A percentile compares a stretch with the other conserved stretches of the same genome.
Evolutionary conservation across 53 echinoderm and acorn worm genomes (phyloP).

Genomic region (Pentamera pediparva): DNA sequence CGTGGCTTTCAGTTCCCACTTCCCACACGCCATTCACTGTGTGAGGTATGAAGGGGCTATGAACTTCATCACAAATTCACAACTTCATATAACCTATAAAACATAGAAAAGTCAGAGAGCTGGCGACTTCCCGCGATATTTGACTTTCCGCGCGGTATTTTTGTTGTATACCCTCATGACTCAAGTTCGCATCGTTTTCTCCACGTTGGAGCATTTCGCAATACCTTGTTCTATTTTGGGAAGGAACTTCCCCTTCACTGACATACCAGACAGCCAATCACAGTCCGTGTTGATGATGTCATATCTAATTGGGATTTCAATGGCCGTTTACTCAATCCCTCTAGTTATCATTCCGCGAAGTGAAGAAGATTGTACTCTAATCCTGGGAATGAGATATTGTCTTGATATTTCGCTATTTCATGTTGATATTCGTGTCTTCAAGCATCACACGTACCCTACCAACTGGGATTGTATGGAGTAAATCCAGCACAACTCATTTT

Average conservation of each 20-base stretch:
- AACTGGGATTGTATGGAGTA: not conserved
- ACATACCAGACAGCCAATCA: slow-evolving; percentile 1
- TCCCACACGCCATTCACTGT: too few relatives aligned
- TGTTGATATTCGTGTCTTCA: not conserved
- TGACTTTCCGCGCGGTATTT: too few relatives aligned
- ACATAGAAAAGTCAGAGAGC: too few relatives aligned
- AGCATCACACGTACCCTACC: not conserved
- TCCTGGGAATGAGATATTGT: not conserved
- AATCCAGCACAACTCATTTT: too few relatives aligned
- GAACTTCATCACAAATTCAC: too few relatives aligned
- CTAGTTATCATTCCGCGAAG: not conserved
- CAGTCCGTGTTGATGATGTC: not conserved
- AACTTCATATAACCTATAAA: too few relatives aligned
- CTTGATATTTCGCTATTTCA: not conserved
- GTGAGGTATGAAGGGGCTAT: too few relatives aligned
- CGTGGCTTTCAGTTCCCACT: too few relatives aligned
- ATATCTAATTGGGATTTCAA: too few relatives aligned
- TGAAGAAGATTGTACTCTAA: not conserved
- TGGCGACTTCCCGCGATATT: too few relatives aligned
- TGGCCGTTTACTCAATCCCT: too few relatives aligned
- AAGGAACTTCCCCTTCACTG: slow-evolving; percentile 18
- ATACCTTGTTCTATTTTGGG: slow-evolving; percentile 15
- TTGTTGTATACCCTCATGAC: too few relatives aligned
- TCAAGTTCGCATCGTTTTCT: slow-evolving; percentile 6
- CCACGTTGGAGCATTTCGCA: slow-evolving; percentile 28